These are phyloP conservation scores for Mystacides longicornis DNA, from an alignment of 2,888 invertebrate species.

Conservation along the genomic window DNA sequence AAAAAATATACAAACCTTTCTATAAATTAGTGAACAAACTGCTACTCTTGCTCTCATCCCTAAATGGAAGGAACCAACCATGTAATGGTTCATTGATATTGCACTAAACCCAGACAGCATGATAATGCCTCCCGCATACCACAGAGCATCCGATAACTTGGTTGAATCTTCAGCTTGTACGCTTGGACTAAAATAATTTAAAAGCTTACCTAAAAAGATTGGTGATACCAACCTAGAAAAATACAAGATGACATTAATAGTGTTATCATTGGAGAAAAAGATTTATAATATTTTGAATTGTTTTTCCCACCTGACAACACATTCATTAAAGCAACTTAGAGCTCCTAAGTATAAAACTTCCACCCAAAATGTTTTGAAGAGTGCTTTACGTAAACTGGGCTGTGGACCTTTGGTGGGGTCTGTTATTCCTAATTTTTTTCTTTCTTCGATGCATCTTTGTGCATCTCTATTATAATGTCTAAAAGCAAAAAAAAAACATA, in stretches of 20 bases:
- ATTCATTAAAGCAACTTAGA: slow-evolving; percentile 24
- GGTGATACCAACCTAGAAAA: slow-evolving; percentile 53
- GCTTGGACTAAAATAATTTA: slow-evolving; percentile 49
- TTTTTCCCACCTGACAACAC: slow-evolving; percentile 36
- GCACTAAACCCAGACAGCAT: slow-evolving; percentile 35
- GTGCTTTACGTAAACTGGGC: slow-evolving; percentile 36
- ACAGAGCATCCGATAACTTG: slow-evolving; percentile 44
- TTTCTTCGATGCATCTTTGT: slow-evolving; percentile 17
- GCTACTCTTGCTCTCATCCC: slow-evolving; percentile 66
- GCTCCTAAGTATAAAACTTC: slow-evolving; percentile 35
- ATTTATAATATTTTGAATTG: neutral
- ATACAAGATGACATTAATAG: slow-evolving; percentile 4
- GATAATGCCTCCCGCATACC: slow-evolving; percentile 45
- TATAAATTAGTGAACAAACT: slow-evolving; percentile 62
- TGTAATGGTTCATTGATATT: slow-evolving; percentile 47
- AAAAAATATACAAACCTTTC: slow-evolving; percentile 51
- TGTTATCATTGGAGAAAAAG: slow-evolving; percentile 1
- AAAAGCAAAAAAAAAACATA: slow-evolving; percentile 20
- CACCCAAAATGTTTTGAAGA: slow-evolving; percentile 39
- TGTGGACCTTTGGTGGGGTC: slow-evolving; percentile 7
- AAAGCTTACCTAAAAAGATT: slow-evolving; percentile 50
- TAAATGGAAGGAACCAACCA: slow-evolving; percentile 51
- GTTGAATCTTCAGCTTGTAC: slow-evolving; percentile 44
- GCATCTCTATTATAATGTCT: slow-evolving; percentile 27
- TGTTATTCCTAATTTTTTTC: slow-evolving; percentile 5